phyloP scores from a whole-genome alignment of 2,888 invertebrate species.

The Eutolmus rufibarbis region DNA sequence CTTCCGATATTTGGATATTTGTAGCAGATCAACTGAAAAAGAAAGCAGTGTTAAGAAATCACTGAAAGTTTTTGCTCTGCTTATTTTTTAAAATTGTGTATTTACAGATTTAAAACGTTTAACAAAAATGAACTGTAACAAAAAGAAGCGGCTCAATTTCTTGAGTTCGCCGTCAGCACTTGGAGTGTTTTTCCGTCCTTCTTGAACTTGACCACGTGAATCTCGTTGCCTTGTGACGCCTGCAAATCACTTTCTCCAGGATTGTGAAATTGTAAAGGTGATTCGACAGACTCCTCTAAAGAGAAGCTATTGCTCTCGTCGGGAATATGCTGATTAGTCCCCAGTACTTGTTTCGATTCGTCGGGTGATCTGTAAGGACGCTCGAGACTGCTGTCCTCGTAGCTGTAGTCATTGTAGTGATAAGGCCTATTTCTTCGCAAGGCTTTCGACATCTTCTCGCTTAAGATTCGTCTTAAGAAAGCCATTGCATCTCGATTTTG shows the following conservation, averaged over 20 bases:
- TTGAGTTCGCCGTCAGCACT: background rate
- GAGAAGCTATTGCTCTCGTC: background rate
- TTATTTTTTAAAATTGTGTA: background rate
- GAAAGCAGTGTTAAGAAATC: background rate
- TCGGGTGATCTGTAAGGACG: background rate
- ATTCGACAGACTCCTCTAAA: background rate
- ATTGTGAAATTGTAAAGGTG: background rate
- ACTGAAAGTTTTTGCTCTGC: background rate
- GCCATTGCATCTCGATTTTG: conserved; percentile 55
- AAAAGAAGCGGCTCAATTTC: background rate
- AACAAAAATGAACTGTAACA: background rate
- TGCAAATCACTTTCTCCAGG: background rate
- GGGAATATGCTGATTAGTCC: background rate
- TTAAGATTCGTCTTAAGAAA: conserved; percentile 54
- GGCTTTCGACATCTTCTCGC: conserved; percentile 54
- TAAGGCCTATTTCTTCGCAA: background rate
- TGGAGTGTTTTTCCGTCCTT: conserved; percentile 15
- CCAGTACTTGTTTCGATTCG: background rate
- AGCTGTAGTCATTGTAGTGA: background rate
- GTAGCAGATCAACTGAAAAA: background rate
- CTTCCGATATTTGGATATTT: background rate
- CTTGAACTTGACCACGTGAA: conserved; percentile 5
- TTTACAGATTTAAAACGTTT: background rate
- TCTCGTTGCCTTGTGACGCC: background rate
- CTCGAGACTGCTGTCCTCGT: conserved; percentile 19